Base-by-base conservation (phyloP, 2,888 invertebrate genomes). In the Philopedon plagiatum region DNA sequence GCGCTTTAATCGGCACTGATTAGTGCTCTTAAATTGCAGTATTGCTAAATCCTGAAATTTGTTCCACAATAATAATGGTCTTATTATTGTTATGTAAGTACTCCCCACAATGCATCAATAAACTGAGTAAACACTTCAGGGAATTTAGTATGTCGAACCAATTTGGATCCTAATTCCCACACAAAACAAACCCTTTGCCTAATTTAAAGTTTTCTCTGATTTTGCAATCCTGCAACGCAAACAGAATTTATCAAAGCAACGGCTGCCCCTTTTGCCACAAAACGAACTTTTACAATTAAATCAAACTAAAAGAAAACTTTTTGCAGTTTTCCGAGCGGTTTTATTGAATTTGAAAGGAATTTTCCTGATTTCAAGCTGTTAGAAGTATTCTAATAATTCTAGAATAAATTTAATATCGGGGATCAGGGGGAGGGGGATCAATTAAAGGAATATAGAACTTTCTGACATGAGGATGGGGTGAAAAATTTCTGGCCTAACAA, bases 151-250 rank as follows among this genome's bases (percentile, higher is more conserved):
- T 18, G 18, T 15, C 44, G 19, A 44, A 44, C 18, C 41, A 41
- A 41, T 41, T 13, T 41, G 41, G 41, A 41, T 18, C 19, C 5
- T 44, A 41, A 41, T 41, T 18, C 18, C 7, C 41, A 41, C 8
- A 19, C 19, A 9, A 18, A 44, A 44, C 44, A 44, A 44, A 19
- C 44, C 19, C 44, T 44, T 19, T 19, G 9, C 44, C 18, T 9
- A 44, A 44, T 44, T 44, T 44, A 44, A 44, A 44, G 44, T 19
- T 19, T 44, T 19, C 19, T 44, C 19, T 44, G 44, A 44, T 44
- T 44, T 44, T 9, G 18, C 44, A 44, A 44, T 44, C 19, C 19
- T 44, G 44, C 44, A 44, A 44, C 44, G 44, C 19, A 44, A 44
- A 44, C 44, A 19, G 44, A 44, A 44, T 19, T 18, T 44, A 44